phyloP scores from a whole-genome alignment of 2,797 vertebrate species.

The Alcedo quadribrachys region DNA sequence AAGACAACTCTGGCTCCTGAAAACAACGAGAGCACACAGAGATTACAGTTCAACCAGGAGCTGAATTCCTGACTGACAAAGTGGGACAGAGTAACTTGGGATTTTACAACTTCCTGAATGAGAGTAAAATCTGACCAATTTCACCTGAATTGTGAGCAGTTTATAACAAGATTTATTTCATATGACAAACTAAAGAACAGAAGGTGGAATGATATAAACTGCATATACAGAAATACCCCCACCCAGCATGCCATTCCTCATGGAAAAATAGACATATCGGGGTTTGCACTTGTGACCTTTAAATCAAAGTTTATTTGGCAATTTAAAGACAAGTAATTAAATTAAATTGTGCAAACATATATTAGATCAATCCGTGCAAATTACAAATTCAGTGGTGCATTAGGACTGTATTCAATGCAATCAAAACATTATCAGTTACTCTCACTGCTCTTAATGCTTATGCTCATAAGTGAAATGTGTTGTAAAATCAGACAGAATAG shows the following conservation, averaged over 20 bases:
- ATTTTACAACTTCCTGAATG: background rate
- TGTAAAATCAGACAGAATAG: conserved; percentile 89
- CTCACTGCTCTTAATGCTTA: conserved; percentile 76
- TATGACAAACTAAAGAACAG: background rate
- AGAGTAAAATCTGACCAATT: background rate
- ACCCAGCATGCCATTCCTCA: background rate
- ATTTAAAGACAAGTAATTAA: conserved; percentile 70
- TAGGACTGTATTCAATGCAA: conserved; percentile 73
- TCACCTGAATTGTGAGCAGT: background rate
- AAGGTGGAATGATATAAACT: background rate
- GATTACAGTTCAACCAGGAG: background rate
- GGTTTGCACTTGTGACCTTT: conserved; percentile 27
- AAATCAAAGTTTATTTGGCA: conserved; percentile 60
- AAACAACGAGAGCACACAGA: background rate
- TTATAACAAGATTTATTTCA: background rate
- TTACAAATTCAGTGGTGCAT: conserved; percentile 74
- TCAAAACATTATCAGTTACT: conserved; percentile 82
- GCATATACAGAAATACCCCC: background rate
- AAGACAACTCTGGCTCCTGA: background rate
- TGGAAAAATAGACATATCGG: background rate
- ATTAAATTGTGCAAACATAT: conserved; percentile 73
- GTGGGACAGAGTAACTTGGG: background rate
- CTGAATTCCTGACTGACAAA: background rate
- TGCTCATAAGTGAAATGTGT: conserved; percentile 91
- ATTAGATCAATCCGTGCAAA: conserved; percentile 62